Evolutionary conservation across 35 echinoderm and acorn worm genomes (phyloP).

Genomic region (Diadema setosum): DNA sequence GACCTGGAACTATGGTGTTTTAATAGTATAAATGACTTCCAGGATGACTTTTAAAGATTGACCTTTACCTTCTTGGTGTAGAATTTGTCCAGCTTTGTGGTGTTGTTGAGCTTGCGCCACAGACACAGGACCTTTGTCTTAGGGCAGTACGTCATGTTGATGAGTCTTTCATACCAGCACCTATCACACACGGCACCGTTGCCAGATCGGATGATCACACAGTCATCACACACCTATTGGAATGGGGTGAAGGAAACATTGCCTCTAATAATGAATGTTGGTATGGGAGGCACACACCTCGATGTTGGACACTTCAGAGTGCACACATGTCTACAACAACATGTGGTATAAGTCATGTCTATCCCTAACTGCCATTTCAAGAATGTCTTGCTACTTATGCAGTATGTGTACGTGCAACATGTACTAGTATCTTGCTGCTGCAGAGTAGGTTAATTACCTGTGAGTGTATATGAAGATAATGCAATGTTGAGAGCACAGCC

Average conservation of each 20-base stretch:
- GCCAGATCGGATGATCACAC: conserved; percentile 92
- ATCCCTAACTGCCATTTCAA: too few relatives aligned
- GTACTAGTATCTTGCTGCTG: too few relatives aligned
- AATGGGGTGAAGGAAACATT: neutral
- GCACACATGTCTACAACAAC: too few relatives aligned
- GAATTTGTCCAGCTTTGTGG: conserved; percentile 88
- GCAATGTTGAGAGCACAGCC: too few relatives aligned
- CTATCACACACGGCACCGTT: conserved; percentile 95
- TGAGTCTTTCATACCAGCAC: conserved; percentile 96
- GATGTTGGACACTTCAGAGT: too few relatives aligned
- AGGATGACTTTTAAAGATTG: neutral
- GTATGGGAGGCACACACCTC: too few relatives aligned
- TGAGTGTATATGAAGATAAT: too few relatives aligned
- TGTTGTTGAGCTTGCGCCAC: conserved; percentile 52
- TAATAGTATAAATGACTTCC: neutral
- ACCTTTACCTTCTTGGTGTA: conserved; percentile 93
- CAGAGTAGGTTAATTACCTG: too few relatives aligned
- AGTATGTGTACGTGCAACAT: too few relatives aligned
- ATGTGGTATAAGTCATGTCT: too few relatives aligned
- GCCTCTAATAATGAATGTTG: too few relatives aligned
- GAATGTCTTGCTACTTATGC: too few relatives aligned
- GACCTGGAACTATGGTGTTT: neutral
- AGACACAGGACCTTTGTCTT: conserved; percentile 97
- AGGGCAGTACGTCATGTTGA: conserved; percentile 99
- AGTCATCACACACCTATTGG: conserved; percentile 91